phyloP scores from a whole-genome alignment of 2,888 invertebrate species.

The Volucella bombylans region DNA sequence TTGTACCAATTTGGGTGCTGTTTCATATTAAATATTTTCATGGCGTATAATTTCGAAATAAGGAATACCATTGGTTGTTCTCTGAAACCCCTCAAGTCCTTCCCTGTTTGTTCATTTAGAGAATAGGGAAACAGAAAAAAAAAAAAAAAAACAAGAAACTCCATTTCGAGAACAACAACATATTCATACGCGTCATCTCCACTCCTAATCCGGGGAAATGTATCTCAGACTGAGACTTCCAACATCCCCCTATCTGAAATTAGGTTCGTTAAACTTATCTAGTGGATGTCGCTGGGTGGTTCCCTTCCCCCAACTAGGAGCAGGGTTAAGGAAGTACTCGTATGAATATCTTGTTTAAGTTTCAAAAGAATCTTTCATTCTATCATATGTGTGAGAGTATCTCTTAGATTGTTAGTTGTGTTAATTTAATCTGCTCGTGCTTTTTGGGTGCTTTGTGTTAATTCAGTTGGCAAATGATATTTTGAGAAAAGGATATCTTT shows the following conservation, averaged over 20 bases:
- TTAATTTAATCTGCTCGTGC: constrained; percentile 58
- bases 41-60: constrained; percentile 67
- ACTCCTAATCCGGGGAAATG: constrained; percentile 17
- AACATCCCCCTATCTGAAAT: constrained; percentile 30
- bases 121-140: background rate
- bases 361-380: constrained; percentile 47
- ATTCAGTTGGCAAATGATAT: constrained; percentile 67
- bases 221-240: background rate
- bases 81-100: background rate
- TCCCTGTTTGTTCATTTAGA: background rate
- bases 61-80: constrained; percentile 42
- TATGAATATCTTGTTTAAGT: constrained; percentile 15
- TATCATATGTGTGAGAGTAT: background rate
- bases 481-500: constrained; percentile 30
- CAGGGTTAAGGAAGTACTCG: background rate
- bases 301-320: constrained; percentile 7
- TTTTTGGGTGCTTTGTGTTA: constrained; percentile 47
- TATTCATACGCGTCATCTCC: too few species aligned
- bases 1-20: constrained; percentile 63
- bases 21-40: constrained; percentile 67
- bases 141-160: constrained; percentile 12
- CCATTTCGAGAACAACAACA: constrained; percentile 20
- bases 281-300: constrained; percentile 38
- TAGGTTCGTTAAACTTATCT: constrained; percentile 73
- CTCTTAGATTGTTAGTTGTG: constrained; percentile 57